Evolutionary conservation across 2,797 vertebrate species (phyloP), one percentile per base, ranked within the genome.

Genomic region (Coregonus suidteri): DNA sequence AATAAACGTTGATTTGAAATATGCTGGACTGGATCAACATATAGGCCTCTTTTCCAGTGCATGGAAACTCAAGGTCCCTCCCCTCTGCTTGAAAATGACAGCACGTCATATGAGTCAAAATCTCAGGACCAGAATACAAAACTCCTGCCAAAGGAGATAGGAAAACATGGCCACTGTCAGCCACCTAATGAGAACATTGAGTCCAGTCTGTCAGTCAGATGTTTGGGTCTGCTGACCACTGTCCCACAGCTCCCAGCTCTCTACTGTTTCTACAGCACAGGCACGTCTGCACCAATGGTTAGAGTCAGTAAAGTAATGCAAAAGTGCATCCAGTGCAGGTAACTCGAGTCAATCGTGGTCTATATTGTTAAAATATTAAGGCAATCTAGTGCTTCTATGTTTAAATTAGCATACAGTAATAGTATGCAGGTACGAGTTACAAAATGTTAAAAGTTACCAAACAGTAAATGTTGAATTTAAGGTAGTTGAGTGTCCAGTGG

Each of bases 131-230:
- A 59, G 16, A 7, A 59, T 59, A 59, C n/a, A 16, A 59, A 59
- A n/a, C 54, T 59, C 54, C 54, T 59, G 54, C n/a, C 54, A 59
- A n/a, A 59, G 18, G 5, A 59, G 56, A 59, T 16, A 59, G n/a
- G 5, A 9, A 18, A 59, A 59, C 54, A 59, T 59, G 14, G 54
- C 54, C 54, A n/a, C 54, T n/a, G 16, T 59, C 54, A 18, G 54
- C 64, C 7, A 66, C 64, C 25, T 66, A 66, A 66, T 66, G 65
- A 66, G 65, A 30, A 66, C 25, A 34, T 65, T 65, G 64, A 65
- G 64, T 65, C 20, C 64, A 25, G 64, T 34, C 64, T 66, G 64
- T 31, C 64, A 65, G 30, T 66, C 65, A 66, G 25, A 66, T 14
- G 65, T 59, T 5, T 30, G 13, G 20, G 25, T 59, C 73, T 59